These are phyloP conservation scores for Neosalanx taihuensis DNA, from an alignment of 2,797 vertebrate species.

Conservation along the genomic window DNA sequence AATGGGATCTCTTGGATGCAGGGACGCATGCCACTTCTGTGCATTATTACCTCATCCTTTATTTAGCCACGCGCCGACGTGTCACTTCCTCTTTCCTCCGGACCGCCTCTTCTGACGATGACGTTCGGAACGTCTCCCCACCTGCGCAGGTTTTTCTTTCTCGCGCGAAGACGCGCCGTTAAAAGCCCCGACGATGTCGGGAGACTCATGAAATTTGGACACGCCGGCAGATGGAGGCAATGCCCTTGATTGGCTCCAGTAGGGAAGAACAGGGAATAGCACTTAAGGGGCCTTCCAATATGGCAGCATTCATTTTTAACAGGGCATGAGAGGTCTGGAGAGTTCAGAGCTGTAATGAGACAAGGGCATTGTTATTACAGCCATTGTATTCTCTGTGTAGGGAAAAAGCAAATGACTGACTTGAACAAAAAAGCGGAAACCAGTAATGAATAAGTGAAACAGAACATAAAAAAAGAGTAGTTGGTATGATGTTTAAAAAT, in stretches of 20 bases:
- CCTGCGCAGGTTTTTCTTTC: not conserved
- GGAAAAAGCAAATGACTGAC: not conserved
- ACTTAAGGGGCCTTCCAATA: constrained; percentile 32
- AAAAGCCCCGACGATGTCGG: constrained; percentile 48
- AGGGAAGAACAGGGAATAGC: constrained; percentile 43
- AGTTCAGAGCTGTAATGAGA: constrained; percentile 10
- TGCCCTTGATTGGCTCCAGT: constrained; percentile 33
- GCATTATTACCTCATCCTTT: constrained; percentile 44
- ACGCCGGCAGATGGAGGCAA: constrained; percentile 30
- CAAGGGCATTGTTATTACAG: not conserved
- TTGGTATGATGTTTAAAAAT: too few relatives aligned
- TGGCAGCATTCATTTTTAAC: constrained; percentile 25
- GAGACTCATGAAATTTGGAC: constrained; percentile 53
- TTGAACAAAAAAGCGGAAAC: not conserved
- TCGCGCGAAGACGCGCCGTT: constrained; percentile 19
- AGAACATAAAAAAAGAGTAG: too few relatives aligned
- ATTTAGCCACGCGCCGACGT: constrained; percentile 38
- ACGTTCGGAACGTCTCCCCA: not conserved
- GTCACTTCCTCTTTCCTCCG: not conserved
- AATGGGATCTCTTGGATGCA: constrained; percentile 26
- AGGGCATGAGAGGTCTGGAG: constrained; percentile 14
- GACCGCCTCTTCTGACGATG: constrained; percentile 28
- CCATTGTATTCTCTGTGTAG: not conserved
- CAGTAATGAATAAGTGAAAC: not conserved
- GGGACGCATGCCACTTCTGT: constrained; percentile 15